Percentiles rank a stretch among this genome's conserved stretches.
phyloP scores from a whole-genome alignment of 64 coral and sea anemone species.

The Stichodactyla helianthus region DNA sequence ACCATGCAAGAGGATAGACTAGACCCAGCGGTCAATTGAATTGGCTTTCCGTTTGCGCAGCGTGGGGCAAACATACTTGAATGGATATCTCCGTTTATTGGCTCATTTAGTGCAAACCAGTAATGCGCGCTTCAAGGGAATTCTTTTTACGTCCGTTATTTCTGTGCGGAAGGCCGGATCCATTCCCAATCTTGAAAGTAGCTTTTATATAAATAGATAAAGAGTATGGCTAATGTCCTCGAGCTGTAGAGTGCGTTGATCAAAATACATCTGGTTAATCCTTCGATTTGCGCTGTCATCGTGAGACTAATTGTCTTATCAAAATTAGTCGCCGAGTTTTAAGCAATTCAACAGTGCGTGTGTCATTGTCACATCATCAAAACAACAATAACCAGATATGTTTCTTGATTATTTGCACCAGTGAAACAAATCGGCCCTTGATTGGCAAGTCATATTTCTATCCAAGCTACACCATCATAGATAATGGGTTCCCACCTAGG shows the following conservation, averaged over 20 bases:
- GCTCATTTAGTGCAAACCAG: background rate
- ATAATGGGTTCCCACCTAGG: background rate
- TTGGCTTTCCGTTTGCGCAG: background rate
- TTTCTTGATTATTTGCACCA: background rate
- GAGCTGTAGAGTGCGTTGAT: background rate
- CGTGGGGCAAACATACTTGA: slow-evolving; percentile 12
- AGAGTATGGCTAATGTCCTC: background rate
- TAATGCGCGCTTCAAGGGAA: background rate
- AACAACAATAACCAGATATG: background rate
- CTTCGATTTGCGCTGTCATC: slow-evolving; percentile 4
- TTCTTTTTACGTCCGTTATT: background rate
- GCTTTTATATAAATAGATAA: background rate
- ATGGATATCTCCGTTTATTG: background rate
- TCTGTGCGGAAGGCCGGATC: background rate
- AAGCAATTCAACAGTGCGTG: slow-evolving; percentile 30
- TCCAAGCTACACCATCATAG: background rate
- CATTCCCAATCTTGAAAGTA: background rate
- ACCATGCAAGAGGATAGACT: background rate
- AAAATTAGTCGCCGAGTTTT: background rate
- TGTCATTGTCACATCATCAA: slow-evolving; percentile 8
- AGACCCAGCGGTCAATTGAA: background rate
- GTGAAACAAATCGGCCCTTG: background rate
- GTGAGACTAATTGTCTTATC: slow-evolving; percentile 22
- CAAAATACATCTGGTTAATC: slow-evolving; percentile 14
- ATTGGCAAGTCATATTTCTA: background rate